phyloP scores from a whole-genome alignment of 2,797 vertebrate genomes.

The Coreius guichenoti region DNA sequence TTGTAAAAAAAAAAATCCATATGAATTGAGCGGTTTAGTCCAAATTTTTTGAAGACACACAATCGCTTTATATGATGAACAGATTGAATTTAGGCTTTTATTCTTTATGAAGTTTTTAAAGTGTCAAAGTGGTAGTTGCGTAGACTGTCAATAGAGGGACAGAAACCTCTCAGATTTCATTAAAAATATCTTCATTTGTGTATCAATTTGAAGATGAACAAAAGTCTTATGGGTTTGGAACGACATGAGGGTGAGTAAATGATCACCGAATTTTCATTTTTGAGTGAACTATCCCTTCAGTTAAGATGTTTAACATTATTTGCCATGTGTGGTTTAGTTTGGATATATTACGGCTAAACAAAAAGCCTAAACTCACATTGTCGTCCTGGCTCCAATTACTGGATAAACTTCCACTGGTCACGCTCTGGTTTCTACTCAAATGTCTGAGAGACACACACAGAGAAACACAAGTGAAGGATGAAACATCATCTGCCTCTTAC shows the following conservation, averaged over 20 bases:
- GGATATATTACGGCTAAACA: neutral
- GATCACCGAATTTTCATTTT: neutral
- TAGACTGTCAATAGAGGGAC: neutral
- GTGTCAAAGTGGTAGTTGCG: neutral
- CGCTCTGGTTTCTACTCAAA: slow-evolving; percentile 81
- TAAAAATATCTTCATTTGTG: neutral
- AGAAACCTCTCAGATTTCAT: neutral
- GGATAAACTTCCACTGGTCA: slow-evolving; percentile 81
- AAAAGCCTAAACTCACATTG: slow-evolving; percentile 77
- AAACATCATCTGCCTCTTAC: neutral
- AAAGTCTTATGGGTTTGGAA: neutral
- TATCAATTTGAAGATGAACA: neutral
- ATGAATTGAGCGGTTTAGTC: too few species aligned
- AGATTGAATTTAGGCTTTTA: too few species aligned
- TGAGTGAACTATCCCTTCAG: neutral
- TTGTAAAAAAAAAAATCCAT: too few species aligned
- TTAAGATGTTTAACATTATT: neutral
- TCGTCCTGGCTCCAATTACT: slow-evolving; percentile 90
- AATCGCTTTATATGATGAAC: too few species aligned
- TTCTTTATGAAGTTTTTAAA: too few species aligned
- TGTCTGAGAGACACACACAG: slow-evolving; percentile 73
- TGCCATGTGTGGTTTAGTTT: neutral
- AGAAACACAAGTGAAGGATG: neutral
- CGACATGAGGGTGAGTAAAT: neutral
- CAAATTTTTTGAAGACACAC: too few species aligned